A percentile compares a stretch with the other conserved stretches of the same genome.
These are phyloP conservation scores for Margarornis squamiger DNA, from an alignment of 2,797 vertebrate genomes.

Conservation along the genomic window DNA sequence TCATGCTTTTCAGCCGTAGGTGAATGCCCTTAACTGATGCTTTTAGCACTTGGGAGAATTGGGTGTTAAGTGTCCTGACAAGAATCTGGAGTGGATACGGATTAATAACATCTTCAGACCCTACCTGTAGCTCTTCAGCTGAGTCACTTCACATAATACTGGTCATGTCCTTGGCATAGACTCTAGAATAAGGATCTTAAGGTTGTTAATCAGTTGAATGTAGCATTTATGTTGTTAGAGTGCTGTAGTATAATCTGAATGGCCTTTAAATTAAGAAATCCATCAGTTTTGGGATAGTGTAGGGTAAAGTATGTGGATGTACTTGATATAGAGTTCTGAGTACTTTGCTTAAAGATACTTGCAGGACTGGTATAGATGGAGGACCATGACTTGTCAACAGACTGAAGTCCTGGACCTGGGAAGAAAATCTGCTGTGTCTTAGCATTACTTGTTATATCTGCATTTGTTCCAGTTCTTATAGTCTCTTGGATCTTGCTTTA, in stretches of 20 bases:
- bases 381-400: not conserved
- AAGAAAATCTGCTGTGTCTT: not conserved
- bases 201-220: not conserved
- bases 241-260: not conserved
- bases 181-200: not conserved
- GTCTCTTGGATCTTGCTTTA: not conserved
- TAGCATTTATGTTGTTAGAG: not conserved
- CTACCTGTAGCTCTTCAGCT: not conserved
- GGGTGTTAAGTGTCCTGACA: not conserved
- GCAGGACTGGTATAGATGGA: not conserved
- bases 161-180: not conserved
- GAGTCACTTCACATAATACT: not conserved
- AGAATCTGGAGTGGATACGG: slow-evolving; percentile 16
- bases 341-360: not conserved
- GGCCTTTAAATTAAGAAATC: not conserved
- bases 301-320: not conserved
- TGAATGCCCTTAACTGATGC: not conserved
- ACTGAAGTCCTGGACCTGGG: not conserved
- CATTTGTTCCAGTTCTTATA: not conserved
- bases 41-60: not conserved
- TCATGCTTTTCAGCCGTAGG: not conserved
- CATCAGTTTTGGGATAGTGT: not conserved
- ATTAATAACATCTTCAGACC: not conserved
- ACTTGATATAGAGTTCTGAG: not conserved
- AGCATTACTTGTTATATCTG: not conserved